These are phyloP conservation scores for Gavia stellata DNA, from an alignment of 2,113 vertebrate species.

Conservation along the genomic window DNA sequence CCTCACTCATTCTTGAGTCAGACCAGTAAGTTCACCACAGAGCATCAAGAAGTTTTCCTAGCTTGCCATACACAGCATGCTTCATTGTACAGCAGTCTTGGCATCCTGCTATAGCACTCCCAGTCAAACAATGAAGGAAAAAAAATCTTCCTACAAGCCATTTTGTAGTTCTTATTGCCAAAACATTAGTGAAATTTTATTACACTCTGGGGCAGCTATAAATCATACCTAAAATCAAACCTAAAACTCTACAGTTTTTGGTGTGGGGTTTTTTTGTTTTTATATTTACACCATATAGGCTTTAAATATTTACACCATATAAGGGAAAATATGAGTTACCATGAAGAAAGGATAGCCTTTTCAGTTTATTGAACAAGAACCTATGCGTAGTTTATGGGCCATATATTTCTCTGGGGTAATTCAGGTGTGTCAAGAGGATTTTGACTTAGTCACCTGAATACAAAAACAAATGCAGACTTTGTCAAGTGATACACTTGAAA, in stretches of 20 bases:
- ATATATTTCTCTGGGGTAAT: not conserved
- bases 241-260: not conserved
- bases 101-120: not conserved
- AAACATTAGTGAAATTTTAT: not conserved
- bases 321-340: not conserved
- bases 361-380: not conserved
- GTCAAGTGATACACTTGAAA: not conserved
- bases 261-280: not conserved
- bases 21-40: not conserved
- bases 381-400: not conserved
- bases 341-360: not conserved
- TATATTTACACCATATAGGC: not conserved
- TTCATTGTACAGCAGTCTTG: not conserved
- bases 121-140: not conserved
- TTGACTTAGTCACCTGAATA: not conserved
- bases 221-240: not conserved
- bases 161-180: not conserved
- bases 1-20: not conserved
- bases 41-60: not conserved
- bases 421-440: too few species aligned
- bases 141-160: not conserved
- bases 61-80: not conserved
- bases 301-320: not conserved
- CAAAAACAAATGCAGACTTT: not conserved
- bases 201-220: not conserved